Evolutionary conservation across 2,113 vertebrate species (phyloP).

Genomic region (Tretioscincus oriximinensis): DNA sequence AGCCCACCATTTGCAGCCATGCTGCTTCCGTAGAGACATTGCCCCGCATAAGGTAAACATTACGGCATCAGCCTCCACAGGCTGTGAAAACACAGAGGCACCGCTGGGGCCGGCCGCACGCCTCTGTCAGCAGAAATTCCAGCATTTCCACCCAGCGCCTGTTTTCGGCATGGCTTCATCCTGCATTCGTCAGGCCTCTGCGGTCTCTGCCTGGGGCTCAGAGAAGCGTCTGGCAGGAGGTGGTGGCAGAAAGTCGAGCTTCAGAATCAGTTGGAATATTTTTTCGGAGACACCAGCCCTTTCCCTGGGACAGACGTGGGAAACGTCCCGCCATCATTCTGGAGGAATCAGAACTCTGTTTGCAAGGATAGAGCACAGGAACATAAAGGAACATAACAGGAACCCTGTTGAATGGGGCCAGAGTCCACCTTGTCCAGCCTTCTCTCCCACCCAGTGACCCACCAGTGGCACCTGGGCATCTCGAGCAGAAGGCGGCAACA

Average conservation of each 20-base stretch:
- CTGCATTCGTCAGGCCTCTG: neutral
- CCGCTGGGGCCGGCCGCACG: neutral
- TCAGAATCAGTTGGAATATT: neutral
- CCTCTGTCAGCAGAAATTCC: conserved; percentile 17
- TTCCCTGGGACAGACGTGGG: too few relatives aligned
- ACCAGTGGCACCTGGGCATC: too few relatives aligned
- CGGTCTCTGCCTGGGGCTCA: neutral
- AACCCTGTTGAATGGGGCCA: too few relatives aligned
- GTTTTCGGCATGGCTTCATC: neutral
- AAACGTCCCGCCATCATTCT: neutral
- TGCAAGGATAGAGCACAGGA: too few relatives aligned
- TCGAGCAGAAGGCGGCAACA: too few relatives aligned
- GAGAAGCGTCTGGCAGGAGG: neutral
- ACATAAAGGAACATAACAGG: too few relatives aligned
- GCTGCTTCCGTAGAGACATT: neutral
- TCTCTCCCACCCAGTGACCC: too few relatives aligned
- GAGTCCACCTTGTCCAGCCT: too few relatives aligned
- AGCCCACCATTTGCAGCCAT: too few relatives aligned
- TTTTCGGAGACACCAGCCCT: too few relatives aligned
- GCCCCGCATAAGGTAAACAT: neutral
- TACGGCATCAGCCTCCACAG: neutral
- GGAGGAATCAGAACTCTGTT: neutral
- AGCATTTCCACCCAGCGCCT: neutral
- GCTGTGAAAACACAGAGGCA: neutral
- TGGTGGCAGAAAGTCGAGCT: neutral